These are phyloP conservation scores for Delichon dasypus DNA, from an alignment of 2,797 vertebrate species.

Conservation along the genomic window DNA sequence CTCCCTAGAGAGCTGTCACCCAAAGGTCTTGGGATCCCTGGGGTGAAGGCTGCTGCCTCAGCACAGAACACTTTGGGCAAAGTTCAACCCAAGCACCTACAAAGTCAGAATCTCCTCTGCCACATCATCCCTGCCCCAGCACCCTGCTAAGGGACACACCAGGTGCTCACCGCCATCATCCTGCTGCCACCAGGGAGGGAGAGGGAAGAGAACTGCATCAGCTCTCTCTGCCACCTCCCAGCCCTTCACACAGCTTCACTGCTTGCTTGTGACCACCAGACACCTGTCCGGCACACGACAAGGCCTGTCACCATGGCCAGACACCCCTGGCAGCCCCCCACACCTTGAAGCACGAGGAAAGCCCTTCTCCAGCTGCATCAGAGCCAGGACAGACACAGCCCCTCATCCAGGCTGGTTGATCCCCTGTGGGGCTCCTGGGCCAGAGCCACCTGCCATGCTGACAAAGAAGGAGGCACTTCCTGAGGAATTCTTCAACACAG, in stretches of 20 bases:
- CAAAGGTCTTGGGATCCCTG: neutral
- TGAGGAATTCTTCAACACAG: neutral
- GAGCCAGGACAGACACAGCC: neutral
- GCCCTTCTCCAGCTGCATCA: neutral
- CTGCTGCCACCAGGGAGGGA: neutral
- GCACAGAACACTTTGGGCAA: neutral
- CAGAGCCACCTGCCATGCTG: neutral
- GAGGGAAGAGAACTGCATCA: rapidly evolving
- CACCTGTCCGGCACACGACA: neutral
- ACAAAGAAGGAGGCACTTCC: neutral
- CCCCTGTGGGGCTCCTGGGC: neutral
- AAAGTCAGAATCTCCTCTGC: neutral
- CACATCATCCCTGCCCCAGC: neutral
- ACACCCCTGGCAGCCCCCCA: neutral
- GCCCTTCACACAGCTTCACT: neutral
- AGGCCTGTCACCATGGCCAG: rapidly evolving
- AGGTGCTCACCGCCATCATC: neutral
- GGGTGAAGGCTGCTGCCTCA: neutral
- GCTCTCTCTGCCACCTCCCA: rapidly evolving
- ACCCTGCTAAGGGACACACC: neutral
- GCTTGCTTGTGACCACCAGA: too few relatives aligned
- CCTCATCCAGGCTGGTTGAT: neutral
- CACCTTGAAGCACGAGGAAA: rapidly evolving
- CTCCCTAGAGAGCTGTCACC: neutral
- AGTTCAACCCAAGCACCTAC: neutral